Percentiles rank a stretch among this genome's conserved stretches.
Evolutionary conservation across 2,888 invertebrate species (phyloP).

Genomic region (Phania funesta): DNA sequence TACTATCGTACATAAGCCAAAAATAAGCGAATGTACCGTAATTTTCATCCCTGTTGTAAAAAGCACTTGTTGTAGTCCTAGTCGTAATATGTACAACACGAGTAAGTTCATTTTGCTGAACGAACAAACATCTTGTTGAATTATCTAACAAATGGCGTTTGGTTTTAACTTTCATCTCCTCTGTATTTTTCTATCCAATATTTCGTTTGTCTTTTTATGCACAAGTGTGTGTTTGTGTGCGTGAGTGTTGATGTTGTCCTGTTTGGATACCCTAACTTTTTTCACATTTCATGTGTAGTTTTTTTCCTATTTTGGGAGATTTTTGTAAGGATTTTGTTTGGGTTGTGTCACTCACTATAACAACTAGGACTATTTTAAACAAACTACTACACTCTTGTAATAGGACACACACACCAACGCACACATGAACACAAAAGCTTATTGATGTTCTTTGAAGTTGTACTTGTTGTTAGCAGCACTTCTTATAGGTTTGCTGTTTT

Average conservation of each 20-base stretch:
- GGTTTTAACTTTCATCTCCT: constrained; percentile 75
- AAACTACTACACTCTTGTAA: constrained; percentile 14
- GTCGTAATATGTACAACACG: constrained; percentile 55
- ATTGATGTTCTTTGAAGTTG: constrained; percentile 22
- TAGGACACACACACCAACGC: not conserved
- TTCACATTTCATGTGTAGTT: constrained; percentile 19
- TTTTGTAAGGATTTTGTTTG: constrained; percentile 56
- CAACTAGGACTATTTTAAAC: constrained; percentile 28
- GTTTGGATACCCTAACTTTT: constrained; percentile 31
- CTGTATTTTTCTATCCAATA: constrained; percentile 31
- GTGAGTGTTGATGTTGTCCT: constrained; percentile 52
- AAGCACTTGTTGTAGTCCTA: constrained; percentile 23
- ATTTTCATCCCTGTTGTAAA: not conserved
- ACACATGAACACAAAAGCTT: constrained; percentile 15
- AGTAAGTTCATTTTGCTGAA: constrained; percentile 77
- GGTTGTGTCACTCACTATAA: constrained; percentile 54
- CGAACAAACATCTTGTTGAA: constrained; percentile 79
- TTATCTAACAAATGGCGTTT: constrained; percentile 79
- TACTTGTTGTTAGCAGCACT: constrained; percentile 10
- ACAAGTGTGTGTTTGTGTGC: not conserved
- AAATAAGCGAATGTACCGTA: not conserved
- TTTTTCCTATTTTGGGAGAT: constrained; percentile 50
- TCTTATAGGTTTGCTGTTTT: constrained; percentile 6
- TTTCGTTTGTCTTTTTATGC: constrained; percentile 11
- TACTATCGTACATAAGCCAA: not conserved